phyloP scores from a whole-genome alignment of 2,113 vertebrate genomes.

The Gopherus flavomarginatus region DNA sequence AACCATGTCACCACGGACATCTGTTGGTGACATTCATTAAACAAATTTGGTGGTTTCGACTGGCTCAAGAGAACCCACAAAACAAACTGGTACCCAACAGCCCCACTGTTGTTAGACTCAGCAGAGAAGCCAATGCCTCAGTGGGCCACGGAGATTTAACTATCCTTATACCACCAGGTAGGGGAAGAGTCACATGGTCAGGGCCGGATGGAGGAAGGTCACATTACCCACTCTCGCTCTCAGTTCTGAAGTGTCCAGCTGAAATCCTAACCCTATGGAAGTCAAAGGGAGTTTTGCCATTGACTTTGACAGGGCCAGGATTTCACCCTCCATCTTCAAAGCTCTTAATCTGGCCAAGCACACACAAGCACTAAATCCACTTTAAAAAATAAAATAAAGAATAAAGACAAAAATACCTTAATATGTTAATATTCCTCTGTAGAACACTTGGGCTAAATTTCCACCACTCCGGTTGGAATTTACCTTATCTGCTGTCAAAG shows the following conservation, averaged over 20 bases:
- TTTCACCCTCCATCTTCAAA: background rate
- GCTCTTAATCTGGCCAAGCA: constrained; percentile 18
- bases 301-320: background rate
- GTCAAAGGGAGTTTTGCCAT: background rate
- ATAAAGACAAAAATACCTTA: background rate
- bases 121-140: background rate
- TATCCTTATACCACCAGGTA: background rate
- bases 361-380: background rate
- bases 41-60: background rate
- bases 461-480: background rate
- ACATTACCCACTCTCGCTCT: background rate
- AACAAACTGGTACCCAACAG: background rate
- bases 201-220: background rate
- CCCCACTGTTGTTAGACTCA: background rate
- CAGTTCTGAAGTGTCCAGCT: background rate
- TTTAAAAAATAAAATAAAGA: background rate
- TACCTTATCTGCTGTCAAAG: background rate
- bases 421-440: constrained; percentile 43
- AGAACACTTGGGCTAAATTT: constrained; percentile 68
- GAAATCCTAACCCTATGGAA: background rate
- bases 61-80: background rate
- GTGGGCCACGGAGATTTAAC: background rate
- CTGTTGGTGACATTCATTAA: background rate
- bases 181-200: background rate
- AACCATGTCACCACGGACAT: background rate